phyloP scores from a whole-genome alignment of 2,797 vertebrate species.

The Florisuga fusca region DNA sequence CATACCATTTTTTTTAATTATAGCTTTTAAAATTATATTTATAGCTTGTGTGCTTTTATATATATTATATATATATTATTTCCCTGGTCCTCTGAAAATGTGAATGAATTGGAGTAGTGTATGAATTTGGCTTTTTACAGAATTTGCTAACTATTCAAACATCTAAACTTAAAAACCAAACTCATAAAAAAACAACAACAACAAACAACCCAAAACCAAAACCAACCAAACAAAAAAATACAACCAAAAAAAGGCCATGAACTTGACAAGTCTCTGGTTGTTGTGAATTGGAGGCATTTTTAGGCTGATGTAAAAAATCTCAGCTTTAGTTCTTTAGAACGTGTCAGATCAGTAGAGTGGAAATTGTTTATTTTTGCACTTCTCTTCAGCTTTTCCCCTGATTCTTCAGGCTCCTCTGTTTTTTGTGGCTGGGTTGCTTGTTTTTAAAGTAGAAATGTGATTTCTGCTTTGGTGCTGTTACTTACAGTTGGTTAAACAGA shows the following conservation, averaged over 20 bases:
- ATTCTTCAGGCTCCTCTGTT: not conserved
- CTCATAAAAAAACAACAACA: not conserved
- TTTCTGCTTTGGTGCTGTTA: not conserved
- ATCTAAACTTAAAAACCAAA: not conserved
- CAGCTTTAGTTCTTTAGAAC: not conserved
- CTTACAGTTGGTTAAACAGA: not conserved
- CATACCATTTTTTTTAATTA: not conserved
- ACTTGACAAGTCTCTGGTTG: not conserved
- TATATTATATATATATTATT: not conserved
- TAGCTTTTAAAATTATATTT: not conserved
- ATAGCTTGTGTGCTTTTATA: not conserved
- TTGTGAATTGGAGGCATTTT: not conserved
- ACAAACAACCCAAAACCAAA: too few species aligned
- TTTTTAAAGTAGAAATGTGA: not conserved
- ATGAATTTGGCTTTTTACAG: not conserved
- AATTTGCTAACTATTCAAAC: not conserved
- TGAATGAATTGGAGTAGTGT: not conserved
- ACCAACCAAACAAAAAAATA: too few species aligned
- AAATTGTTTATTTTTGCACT: not conserved
- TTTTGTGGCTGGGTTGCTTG: not conserved
- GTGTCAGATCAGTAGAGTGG: not conserved
- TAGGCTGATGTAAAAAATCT: not conserved
- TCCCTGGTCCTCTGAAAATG: not conserved
- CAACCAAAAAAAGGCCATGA: fast-evolving
- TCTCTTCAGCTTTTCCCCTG: not conserved